Base-by-base conservation (phyloP, 2,113 vertebrate species). In the Phylloscopus trochiloides region DNA sequence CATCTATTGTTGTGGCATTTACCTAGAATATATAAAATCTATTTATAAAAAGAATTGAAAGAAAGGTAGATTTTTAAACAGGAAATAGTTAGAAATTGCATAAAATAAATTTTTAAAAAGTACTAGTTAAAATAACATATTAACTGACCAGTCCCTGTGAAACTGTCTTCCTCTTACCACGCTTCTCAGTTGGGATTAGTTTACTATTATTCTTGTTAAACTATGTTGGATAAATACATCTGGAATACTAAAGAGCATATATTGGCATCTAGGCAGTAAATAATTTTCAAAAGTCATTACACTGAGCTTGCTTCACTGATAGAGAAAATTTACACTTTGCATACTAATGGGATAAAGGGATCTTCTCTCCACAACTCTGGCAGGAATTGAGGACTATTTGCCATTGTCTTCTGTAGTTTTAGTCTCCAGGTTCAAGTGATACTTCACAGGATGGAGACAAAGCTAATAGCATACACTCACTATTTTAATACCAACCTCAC, bases 1-100 rank as follows among this genome's bases (percentile, higher is more conserved):
- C 99, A 65, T 99, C 99, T 81, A 99, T 99, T 14, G 99, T 99
- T 45, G 97, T 98, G 61, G 98, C 99, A 9, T 99, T 99, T 88
- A 99, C 98, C 99, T 99, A 89, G 82, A 94, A 86, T 26, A 92
- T 58, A 96, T 52, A 84, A 90, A 58, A 90, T 47, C 76, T 73
- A n/a, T 29, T 78, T 72, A 40, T 65, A 32, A 79, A 47, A 47
- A 67, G 50, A 66, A 86, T 15, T 72, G 29, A 74, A 57, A 94
- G 36, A 85, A 59, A 66, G 12, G 17, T 15, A 43, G 7, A 7
- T 50, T 88, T 93, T 51, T 9, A 38, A 73, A 52, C 17, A 38
- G 18, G 19, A 52, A 55, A 18, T 38, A 40, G 43, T 25, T 71
- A 59, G 40, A 72, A 85, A 85, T n/a, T 16, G 9, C 29, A 82